Base-by-base conservation (phyloP, 2,113 vertebrate genomes). In the Thalassarche chlororhynchos region DNA sequence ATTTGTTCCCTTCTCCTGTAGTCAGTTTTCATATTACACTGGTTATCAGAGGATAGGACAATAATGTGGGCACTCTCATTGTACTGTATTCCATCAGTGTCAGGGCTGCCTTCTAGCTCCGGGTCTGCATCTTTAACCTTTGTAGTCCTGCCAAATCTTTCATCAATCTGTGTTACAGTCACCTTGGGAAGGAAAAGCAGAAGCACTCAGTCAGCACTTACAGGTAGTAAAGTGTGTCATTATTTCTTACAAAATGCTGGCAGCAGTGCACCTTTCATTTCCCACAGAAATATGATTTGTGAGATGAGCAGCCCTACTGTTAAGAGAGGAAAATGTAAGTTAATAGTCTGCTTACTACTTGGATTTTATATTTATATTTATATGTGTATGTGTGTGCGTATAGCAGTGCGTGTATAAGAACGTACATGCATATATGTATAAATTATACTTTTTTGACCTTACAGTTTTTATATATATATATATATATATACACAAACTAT, bases 151-250 rank as follows among this genome's bases (percentile, higher is more conserved):
- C 83, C 14, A 12, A 98, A 98, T 98, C 98, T 98, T 97, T 97
- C 98, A 99, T 99, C 98, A 98, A 98, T 98, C 98, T 98, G 96
- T 95, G 98, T 98, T 98, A 98, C 90, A 97, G 96, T 98, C 98
- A 98, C 98, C 98, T 98, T 99, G 98, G 97, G 97, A 97, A 98
- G 97, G 92, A 93, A 97, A 98, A 97, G 97, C 96, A 97, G 97
- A 98, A 98, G 94, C 96, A 98, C 97, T 98, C 97, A 95, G 97
- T 98, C 98, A 99, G 98, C 98, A 98, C 97, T 98, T 98, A 98
- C 96, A 98, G 96, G 96, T 97, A 97, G 96, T 96, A 98, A 98
- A 98, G 97, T 98, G 97, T 98, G 97, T 98, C 98, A 98, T 98
- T 98, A 98, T 97, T 98, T 97, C 93, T 98, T 97, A 98, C 97